phyloP scores from a whole-genome alignment of 2,113 vertebrate genomes.

The Anser cygnoides region DNA sequence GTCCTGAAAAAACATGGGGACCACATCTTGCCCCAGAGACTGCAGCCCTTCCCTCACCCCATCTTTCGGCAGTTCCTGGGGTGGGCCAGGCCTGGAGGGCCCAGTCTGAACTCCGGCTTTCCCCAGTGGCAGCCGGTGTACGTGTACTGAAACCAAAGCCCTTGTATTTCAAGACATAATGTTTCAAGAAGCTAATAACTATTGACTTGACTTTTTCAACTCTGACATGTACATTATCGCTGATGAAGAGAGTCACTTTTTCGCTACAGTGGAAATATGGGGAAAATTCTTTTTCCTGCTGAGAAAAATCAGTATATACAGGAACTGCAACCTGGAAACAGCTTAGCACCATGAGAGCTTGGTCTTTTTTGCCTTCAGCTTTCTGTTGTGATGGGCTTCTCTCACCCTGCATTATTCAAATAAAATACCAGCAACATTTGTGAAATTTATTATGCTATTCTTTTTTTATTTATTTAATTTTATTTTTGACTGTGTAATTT shows the following conservation, averaged over 20 bases:
- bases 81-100: background rate
- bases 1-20: background rate
- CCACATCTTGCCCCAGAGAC: background rate
- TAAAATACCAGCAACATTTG: background rate
- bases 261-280: background rate
- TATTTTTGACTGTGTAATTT: background rate
- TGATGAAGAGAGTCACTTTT: background rate
- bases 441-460: background rate
- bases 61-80: background rate
- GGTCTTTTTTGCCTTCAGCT: background rate
- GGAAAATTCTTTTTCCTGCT: background rate
- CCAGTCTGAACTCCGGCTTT: background rate
- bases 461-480: background rate
- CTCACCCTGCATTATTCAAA: background rate
- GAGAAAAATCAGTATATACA: background rate
- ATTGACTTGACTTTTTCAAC: background rate
- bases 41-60: background rate
- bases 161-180: background rate
- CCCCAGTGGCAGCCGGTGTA: background rate
- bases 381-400: background rate
- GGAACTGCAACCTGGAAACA: background rate
- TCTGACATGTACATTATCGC: background rate
- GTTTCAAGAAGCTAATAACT: background rate
- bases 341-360: fast-evolving
- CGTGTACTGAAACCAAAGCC: background rate